These are phyloP conservation scores for Podarcis muralis DNA, from an alignment of 2,113 vertebrate genomes.

Conservation along the genomic window DNA sequence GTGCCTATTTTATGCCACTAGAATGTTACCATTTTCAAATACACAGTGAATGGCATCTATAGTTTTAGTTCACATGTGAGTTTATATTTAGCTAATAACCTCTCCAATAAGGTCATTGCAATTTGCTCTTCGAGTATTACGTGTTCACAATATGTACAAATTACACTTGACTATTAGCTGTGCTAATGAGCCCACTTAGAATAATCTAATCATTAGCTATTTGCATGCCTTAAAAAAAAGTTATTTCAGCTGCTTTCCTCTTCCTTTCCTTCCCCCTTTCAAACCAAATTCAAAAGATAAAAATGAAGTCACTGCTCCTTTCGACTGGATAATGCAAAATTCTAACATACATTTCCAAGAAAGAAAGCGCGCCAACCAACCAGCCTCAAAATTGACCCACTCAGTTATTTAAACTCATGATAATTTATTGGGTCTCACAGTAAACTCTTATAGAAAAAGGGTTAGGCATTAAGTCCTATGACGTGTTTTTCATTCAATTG, in stretches of 20 bases:
- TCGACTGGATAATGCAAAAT: neutral
- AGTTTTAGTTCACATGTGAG: neutral
- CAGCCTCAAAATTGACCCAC: neutral
- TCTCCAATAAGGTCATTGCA: neutral
- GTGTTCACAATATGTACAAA: neutral
- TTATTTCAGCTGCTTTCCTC: neutral
- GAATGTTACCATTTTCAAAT: neutral
- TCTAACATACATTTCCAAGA: neutral
- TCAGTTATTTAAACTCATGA: neutral
- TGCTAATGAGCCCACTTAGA: neutral
- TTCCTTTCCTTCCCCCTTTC: neutral
- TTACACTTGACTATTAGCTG: slow-evolving; percentile 1
- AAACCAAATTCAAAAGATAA: neutral
- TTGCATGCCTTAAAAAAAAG: neutral
- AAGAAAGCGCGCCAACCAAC: too few species aligned
- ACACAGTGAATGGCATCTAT: neutral
- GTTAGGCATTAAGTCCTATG: neutral
- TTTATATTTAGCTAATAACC: slow-evolving; percentile 18
- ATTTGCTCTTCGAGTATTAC: neutral
- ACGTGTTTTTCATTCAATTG: neutral
- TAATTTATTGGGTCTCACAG: neutral
- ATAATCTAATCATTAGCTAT: neutral
- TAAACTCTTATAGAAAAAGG: neutral
- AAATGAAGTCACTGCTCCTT: neutral
- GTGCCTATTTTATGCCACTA: neutral